These are phyloP conservation scores for Muntiacus reevesi DNA, from an alignment of 2,113 vertebrate species.

Conservation along the genomic window DNA sequence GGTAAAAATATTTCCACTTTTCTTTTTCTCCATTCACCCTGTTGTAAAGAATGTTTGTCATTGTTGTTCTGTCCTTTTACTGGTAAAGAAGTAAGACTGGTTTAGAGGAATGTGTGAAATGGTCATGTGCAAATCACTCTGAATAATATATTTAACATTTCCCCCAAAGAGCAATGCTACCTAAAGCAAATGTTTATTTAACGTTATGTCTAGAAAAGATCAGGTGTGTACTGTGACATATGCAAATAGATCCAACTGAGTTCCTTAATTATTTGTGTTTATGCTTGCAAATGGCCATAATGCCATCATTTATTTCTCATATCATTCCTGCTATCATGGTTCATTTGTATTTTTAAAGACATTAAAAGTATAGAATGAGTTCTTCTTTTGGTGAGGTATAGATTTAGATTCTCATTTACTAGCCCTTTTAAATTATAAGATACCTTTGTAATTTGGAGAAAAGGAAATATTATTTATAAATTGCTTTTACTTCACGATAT, in stretches of 20 bases:
- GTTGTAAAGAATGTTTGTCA: not conserved
- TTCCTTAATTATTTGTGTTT: not conserved
- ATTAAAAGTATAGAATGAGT: not conserved
- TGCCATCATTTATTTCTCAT: not conserved
- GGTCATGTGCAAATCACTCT: not conserved
- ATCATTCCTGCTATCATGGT: not conserved
- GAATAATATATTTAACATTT: not conserved
- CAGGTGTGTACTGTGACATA: not conserved
- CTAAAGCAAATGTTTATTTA: not conserved
- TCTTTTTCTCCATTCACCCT: not conserved
- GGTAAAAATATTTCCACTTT: fast-evolving
- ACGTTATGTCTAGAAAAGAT: not conserved
- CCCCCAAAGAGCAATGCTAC: not conserved
- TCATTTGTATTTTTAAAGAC: not conserved
- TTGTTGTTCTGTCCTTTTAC: not conserved
- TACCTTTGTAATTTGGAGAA: not conserved
- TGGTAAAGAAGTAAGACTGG: not conserved
- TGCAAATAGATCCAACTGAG: not conserved
- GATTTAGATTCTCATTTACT: not conserved
- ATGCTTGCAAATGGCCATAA: not conserved
- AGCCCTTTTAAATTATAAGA: not conserved
- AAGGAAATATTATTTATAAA: not conserved
- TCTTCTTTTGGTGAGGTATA: not conserved
- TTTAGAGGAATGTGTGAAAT: not conserved
- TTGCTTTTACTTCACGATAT: not conserved